phyloP scores from a whole-genome alignment of 2,888 invertebrate genomes.

The Eubasilissa splendida region DNA sequence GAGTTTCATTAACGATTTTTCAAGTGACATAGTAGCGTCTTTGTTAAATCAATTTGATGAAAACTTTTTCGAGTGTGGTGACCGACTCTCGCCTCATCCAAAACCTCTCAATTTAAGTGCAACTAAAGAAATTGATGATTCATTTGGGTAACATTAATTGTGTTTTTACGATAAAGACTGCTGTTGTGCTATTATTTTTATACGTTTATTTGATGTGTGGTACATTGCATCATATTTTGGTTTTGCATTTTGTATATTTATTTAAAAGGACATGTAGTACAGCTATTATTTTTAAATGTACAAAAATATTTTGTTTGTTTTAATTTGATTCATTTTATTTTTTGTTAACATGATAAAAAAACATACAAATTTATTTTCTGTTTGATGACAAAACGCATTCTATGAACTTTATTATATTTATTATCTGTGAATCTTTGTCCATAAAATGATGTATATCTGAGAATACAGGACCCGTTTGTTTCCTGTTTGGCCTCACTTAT shows the following conservation, averaged over 20 bases:
- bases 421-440: too few relatives aligned
- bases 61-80: conserved; percentile 18
- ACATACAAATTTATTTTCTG: too few relatives aligned
- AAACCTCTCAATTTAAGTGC: conserved; percentile 32
- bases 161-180: conserved; percentile 29
- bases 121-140: conserved; percentile 21
- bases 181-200: conserved; percentile 4
- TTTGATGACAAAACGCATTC: too few relatives aligned
- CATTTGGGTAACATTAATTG: conserved; percentile 1
- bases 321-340: too few relatives aligned
- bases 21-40: conserved; percentile 22
- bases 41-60: conserved; percentile 36
- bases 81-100: neutral
- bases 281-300: conserved; percentile 17
- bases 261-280: neutral
- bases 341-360: too few relatives aligned
- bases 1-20: neutral
- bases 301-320: neutral
- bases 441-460: too few relatives aligned
- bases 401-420: too few relatives aligned
- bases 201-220: too few relatives aligned
- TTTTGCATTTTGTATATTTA: too few relatives aligned
- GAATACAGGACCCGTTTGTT: too few relatives aligned
- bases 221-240: too few relatives aligned
- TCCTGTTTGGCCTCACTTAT: too few relatives aligned